Conservation (phyloP, 2,797 vertebrate species). For the Danio jaintianensis region DNA sequence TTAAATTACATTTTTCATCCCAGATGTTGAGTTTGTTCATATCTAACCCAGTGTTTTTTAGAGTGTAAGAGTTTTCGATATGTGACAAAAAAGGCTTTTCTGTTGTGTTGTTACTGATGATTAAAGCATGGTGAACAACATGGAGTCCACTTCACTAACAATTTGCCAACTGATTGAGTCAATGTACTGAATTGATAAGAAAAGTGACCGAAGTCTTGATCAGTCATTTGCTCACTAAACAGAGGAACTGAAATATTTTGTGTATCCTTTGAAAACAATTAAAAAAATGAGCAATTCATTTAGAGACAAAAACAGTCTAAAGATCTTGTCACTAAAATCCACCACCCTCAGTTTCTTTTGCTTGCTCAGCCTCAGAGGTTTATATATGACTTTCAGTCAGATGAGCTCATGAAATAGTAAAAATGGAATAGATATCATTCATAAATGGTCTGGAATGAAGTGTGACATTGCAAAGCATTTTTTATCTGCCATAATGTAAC, state of each 20-base stretch:
- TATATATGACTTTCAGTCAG: not conserved
- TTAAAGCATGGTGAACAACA: not conserved
- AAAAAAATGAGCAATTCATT: too few relatives aligned
- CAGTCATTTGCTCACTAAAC: not conserved
- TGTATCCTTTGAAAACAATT: not conserved
- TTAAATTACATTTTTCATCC: too few relatives aligned
- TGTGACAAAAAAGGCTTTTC: not conserved
- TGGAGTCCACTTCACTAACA: not conserved
- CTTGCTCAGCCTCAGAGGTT: not conserved
- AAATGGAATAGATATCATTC: not conserved
- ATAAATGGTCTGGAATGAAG: not conserved
- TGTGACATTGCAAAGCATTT: conserved; percentile 6
- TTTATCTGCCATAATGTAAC: not conserved
- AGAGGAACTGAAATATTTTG: not conserved
- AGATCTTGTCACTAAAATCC: not conserved
- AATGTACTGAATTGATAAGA: not conserved
- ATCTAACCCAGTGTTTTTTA: too few relatives aligned
- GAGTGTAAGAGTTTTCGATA: not conserved
- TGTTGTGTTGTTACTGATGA: not conserved
- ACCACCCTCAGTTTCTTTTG: not conserved
- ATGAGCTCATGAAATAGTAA: not conserved
- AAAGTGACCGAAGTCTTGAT: too few relatives aligned
- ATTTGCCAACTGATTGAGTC: too few relatives aligned
- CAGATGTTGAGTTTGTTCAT: too few relatives aligned
- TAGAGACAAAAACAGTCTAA: too few relatives aligned